Conservation (phyloP, 1,140 invertebrate species). For the Oppia nitens region DNA sequence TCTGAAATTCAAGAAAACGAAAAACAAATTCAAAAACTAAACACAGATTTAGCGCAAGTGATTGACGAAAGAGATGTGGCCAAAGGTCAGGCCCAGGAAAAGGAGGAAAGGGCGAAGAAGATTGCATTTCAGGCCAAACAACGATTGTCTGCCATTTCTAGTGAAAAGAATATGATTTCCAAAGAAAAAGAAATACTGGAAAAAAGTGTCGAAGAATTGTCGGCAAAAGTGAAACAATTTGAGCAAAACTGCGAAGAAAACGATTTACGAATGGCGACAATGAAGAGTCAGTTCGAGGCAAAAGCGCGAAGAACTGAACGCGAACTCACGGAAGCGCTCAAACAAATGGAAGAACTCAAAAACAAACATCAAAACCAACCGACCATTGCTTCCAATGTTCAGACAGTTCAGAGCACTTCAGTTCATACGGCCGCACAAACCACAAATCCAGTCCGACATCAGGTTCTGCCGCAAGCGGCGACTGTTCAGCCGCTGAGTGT, state of each 20-base stretch:
- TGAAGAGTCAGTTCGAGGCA: not conserved
- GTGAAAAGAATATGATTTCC: not conserved
- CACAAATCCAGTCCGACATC: not conserved
- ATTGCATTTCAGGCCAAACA: slow-evolving; percentile 5
- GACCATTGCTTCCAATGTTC: too few relatives aligned
- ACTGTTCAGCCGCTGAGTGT: not conserved
- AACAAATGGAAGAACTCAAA: slow-evolving; percentile 4
- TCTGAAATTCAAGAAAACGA: not conserved
- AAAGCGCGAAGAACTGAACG: not conserved
- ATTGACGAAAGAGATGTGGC: not conserved
- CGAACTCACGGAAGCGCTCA: not conserved
- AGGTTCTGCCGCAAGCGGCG: not conserved
- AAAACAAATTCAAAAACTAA: not conserved
- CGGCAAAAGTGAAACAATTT: not conserved
- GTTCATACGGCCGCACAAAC: not conserved
- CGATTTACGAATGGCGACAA: not conserved
- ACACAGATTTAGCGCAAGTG: not conserved
- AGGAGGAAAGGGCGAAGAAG: slow-evolving; percentile 2
- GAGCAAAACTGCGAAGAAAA: not conserved
- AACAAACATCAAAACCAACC: not conserved
- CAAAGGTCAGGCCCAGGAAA: not conserved
- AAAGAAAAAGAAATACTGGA: not conserved
- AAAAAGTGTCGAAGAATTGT: not conserved
- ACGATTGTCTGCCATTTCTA: not conserved
- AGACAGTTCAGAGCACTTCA: not conserved